Percentiles rank a stretch among this genome's conserved stretches.
These are phyloP conservation scores for Tympanuchus pallidicinctus DNA, from an alignment of 2,113 vertebrate species.

Conservation along the genomic window DNA sequence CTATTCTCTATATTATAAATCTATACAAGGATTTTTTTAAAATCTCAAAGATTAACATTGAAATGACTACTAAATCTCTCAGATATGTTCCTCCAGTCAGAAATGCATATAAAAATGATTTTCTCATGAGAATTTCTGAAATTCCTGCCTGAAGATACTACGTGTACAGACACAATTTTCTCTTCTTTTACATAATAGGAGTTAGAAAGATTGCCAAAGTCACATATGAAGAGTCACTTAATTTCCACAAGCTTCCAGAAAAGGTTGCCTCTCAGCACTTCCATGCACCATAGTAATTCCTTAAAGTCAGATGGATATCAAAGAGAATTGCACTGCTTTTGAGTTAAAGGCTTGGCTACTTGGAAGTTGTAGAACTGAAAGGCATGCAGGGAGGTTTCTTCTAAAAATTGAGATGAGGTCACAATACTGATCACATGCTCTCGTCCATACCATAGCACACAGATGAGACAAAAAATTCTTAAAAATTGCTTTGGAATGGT, in stretches of 20 bases:
- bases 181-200: not conserved
- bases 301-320: not conserved
- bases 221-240: not conserved
- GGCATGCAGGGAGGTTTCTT: fast-evolving
- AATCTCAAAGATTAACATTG: not conserved
- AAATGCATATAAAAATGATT: not conserved
- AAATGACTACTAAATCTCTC: not conserved
- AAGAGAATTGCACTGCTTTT: not conserved
- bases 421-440: not conserved
- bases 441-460: not conserved
- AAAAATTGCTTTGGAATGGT: not conserved
- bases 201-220: not conserved
- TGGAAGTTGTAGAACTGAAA: not conserved
- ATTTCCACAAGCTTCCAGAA: not conserved
- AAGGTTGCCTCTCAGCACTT: not conserved
- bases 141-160: not conserved
- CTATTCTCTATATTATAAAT: not conserved
- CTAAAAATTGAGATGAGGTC: not conserved
- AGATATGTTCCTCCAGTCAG: not conserved
- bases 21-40: not conserved
- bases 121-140: not conserved
- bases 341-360: not conserved
- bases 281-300: not conserved
- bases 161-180: not conserved
- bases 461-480: not conserved